Evolutionary conservation across 2,888 invertebrate species (phyloP).

Genomic region (Hylaea fasciaria): DNA sequence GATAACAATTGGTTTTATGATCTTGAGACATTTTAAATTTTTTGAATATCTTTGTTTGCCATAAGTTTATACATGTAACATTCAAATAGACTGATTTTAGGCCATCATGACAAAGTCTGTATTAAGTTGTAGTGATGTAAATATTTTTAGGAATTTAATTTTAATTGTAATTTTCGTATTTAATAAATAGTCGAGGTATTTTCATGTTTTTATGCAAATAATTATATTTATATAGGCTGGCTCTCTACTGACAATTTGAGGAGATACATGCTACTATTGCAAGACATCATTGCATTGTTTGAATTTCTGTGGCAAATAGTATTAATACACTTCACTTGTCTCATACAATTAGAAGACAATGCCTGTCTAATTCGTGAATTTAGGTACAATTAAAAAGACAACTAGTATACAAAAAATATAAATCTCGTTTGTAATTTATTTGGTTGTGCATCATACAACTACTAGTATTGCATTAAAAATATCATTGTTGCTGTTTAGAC

Average conservation of each 20-base stretch:
- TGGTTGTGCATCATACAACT: too few species aligned
- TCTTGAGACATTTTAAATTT: constrained; percentile 26
- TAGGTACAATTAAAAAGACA: too few species aligned
- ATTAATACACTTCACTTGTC: too few species aligned
- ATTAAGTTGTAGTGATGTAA: constrained; percentile 35
- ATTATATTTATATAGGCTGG: background rate
- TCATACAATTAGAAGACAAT: too few species aligned
- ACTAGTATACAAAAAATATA: too few species aligned
- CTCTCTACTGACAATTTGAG: background rate
- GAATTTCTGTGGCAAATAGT: too few species aligned
- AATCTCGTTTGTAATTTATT: too few species aligned
- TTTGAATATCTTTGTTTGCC: constrained; percentile 36
- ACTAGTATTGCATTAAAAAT: too few species aligned
- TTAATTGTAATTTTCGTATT: background rate
- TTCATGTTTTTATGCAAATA: background rate
- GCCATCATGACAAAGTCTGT: constrained; percentile 46
- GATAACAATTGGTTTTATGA: constrained; percentile 11
- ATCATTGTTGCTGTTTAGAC: too few species aligned
- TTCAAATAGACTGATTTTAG: constrained; percentile 43
- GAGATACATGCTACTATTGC: too few species aligned
- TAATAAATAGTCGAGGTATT: background rate
- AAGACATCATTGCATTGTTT: too few species aligned
- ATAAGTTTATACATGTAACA: constrained; percentile 39
- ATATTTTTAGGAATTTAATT: constrained; percentile 20
- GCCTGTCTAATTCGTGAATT: too few species aligned